Evolutionary conservation across 2,888 invertebrate species (phyloP), one percentile per base, ranked within the genome.

Genomic region (Oxycera nigricornis): DNA sequence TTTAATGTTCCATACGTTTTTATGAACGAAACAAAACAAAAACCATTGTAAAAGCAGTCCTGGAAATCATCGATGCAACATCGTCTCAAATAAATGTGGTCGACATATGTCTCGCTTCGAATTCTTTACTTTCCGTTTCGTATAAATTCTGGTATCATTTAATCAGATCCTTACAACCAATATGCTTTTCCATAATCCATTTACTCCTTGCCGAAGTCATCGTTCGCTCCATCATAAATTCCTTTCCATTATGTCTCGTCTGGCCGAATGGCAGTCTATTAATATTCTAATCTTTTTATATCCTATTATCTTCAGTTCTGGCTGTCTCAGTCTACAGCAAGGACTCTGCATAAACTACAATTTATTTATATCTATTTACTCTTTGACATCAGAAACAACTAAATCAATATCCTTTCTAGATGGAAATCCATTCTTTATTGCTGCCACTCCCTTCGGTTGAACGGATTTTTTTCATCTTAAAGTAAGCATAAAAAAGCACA

Each of bases 341-440:
- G 11, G 3, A 7, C 17, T 14, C 46, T 14, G 14, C 14, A 46
- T 9, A 59, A 59, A 31, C 4, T 28, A 22, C 17, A 61, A 61
- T 61, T 61, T 61, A 61, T 30, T 61, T 26, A n/a, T 28, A 61
- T 61, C 35, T 61, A 61, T 30, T 61, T 26, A n/a, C 26, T 30
- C 31, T 61, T 31, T 26, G 31, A 61, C 35, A 61, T 26, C 61
- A 28, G 3, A 17, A 61, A 30, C 35, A 28, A 3, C 31, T 31
- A 28, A 61, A 61, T 61, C 61, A 61, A 61, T 61, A 61, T 59
- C 28, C 46, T 46, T 59, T 31, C 20, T 31, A 31, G 17, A 61
- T 61, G n/a, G 61, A 61, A 30, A 31, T 31, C 17, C 59, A 28
- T 28, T 14, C 28, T 59, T 14, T n/a, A 59, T 59, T 24, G 59